Conservation (phyloP, 2,113 vertebrate species). For the Platysteira castanea region DNA sequence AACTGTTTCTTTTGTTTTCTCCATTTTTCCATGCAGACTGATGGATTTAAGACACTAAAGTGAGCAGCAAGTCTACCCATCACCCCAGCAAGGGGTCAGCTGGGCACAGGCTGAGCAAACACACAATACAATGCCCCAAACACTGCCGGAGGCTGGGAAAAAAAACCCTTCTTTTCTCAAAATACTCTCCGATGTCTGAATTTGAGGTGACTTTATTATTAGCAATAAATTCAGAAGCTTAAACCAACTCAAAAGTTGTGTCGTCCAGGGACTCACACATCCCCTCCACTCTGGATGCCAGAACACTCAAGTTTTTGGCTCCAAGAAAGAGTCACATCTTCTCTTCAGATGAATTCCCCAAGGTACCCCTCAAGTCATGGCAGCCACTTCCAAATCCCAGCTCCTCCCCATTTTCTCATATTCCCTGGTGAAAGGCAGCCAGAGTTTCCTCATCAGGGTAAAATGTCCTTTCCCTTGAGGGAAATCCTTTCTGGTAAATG, state of each 20-base stretch:
- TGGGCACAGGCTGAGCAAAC: background rate
- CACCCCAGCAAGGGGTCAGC: background rate
- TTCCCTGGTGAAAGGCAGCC: background rate
- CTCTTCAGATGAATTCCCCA: background rate
- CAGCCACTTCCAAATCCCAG: background rate
- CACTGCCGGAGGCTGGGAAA: background rate
- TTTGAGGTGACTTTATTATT: background rate
- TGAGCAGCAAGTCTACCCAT: background rate
- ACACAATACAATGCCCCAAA: background rate
- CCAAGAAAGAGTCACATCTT: background rate
- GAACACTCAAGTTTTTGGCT: background rate
- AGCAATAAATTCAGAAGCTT: background rate
- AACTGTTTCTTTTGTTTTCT: background rate
- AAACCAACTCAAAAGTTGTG: background rate
- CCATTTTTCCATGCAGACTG: background rate
- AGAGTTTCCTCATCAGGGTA: background rate
- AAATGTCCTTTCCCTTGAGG: background rate
- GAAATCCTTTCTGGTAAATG: constrained; percentile 17
- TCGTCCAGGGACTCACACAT: background rate
- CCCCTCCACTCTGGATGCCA: background rate
- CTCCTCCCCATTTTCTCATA: background rate
- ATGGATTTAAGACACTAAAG: background rate
- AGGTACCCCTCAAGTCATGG: background rate
- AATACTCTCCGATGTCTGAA: background rate
- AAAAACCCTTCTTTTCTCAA: background rate